These are phyloP conservation scores for Nothocercus nigrocapillus DNA, from an alignment of 2,113 vertebrate genomes.

Conservation along the genomic window DNA sequence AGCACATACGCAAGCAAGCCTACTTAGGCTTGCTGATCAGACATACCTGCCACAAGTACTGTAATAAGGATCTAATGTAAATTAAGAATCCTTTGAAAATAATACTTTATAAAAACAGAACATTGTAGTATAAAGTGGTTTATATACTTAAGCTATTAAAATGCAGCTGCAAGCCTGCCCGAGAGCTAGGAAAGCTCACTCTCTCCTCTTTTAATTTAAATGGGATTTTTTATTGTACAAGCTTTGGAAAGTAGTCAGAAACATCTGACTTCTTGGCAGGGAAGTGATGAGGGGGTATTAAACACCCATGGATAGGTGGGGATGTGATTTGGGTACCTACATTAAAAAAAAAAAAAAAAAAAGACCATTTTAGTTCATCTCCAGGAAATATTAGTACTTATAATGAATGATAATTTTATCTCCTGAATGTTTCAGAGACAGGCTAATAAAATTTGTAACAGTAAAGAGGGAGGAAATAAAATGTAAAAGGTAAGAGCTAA, in stretches of 20 bases:
- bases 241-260: background rate
- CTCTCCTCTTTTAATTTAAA: slow-evolving; percentile 33
- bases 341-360: slow-evolving; percentile 31
- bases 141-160: slow-evolving; percentile 25
- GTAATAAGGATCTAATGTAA: background rate
- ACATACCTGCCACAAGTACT: background rate
- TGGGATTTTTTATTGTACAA: background rate
- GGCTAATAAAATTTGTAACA: slow-evolving; percentile 70
- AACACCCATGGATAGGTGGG: slow-evolving; percentile 11
- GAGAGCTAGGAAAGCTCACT: background rate
- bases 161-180: slow-evolving; percentile 1
- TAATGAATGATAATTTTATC: slow-evolving; percentile 57
- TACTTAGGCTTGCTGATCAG: background rate
- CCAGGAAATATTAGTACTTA: slow-evolving; percentile 45
- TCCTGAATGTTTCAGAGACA: slow-evolving; percentile 49
- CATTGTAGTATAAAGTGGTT: background rate
- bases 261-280: slow-evolving; percentile 13
- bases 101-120: slow-evolving; percentile 22
- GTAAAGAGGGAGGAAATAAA: slow-evolving; percentile 71
- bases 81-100: background rate
- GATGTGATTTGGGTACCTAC: background rate
- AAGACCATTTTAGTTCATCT: slow-evolving; percentile 40
- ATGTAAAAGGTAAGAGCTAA: slow-evolving; percentile 67
- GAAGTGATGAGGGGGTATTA: slow-evolving; percentile 1
- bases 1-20: background rate